Base-by-base conservation (phyloP, 53 echinoderm and acorn worm genomes). In the Patiria pectinifera region DNA sequence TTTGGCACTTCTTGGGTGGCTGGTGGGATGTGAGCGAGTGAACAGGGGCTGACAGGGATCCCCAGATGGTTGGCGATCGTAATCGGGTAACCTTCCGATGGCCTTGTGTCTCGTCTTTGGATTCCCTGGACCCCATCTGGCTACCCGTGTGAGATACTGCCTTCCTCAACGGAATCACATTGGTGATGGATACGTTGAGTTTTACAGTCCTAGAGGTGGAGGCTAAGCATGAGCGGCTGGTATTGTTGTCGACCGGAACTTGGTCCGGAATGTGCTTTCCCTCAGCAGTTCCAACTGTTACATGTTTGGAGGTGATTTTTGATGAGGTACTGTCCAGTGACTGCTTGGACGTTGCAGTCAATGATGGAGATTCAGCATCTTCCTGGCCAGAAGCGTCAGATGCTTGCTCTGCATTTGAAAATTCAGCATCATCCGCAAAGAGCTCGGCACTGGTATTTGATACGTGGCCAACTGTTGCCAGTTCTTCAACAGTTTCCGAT, bases 21-120 rank as follows among this genome's bases (percentile, higher is more conserved):
- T 86, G 86, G 24, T 72, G 24, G 74, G 86, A 72, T 7, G 74
- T 74, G 10, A 74, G 86, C 23, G 86, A 74, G 48, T 86, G 86
- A 7, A 86, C 72, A 63, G 86, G 86, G 48, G 74, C 45, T 11
- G 86, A 44, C 0, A 86, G 49, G 71, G 86, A 86, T 12, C 22
- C 22, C 21, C 26, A 46, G 47, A 74, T 23, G 58, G n/a, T 49
- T n/a, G 71, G 86, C 11, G 74, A 86, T 6, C 53, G 47, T 45
- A 86, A 63, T 47, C 47, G 21, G 48, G 71, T 49, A 6, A 72
- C n/a, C 4, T 22, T 48, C 22, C 16, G 84, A 12, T 16, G 24
- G 53, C 58, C 82, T 58, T 21, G 63, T 43, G 4, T 26, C 62
- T 62, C 44, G 19, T 62, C 60, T 11, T n/a, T 83, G 59, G 59